A percentile compares a stretch with the other conserved stretches of the same genome.
Evolutionary conservation across 37 sponge, comb jelly and placozoan genomes (phyloP).

Genomic region (Beroe ovata): DNA sequence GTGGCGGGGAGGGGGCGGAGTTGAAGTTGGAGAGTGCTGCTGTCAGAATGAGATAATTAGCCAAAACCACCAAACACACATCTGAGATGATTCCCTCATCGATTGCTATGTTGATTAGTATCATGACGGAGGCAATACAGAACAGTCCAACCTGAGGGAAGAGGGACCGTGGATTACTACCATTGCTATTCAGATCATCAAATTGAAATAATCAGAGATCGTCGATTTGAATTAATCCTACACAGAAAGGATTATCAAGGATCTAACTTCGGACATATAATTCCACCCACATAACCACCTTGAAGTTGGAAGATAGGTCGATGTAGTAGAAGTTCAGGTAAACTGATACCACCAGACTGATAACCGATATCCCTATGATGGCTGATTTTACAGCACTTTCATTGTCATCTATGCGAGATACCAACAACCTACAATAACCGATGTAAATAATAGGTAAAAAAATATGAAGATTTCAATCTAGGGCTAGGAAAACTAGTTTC

Average conservation of each 20-base stretch:
- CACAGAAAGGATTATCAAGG: no score
- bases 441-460: no score
- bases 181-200: no score
- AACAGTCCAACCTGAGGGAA: conserved; percentile 1
- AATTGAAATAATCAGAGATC: no score
- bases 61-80: not conserved
- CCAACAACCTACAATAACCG: not conserved
- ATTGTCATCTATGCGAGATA: not conserved
- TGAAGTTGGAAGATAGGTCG: not conserved
- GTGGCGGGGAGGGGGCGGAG: not conserved
- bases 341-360: not conserved
- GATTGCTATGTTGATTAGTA: conserved; percentile 4
- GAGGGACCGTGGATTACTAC: no score
- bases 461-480: no score
- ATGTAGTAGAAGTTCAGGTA: conserved; percentile 22
- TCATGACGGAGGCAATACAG: not conserved
- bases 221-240: no score
- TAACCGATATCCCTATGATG: not conserved
- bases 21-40: not conserved
- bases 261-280: no score
- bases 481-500: no score
- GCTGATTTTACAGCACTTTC: not conserved
- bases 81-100: conserved; percentile 59
- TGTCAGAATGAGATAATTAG: conserved; percentile 13
- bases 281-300: no score